These are phyloP conservation scores for Sphaerophoria taeniata DNA, from an alignment of 2,888 invertebrate species.

Conservation along the genomic window DNA sequence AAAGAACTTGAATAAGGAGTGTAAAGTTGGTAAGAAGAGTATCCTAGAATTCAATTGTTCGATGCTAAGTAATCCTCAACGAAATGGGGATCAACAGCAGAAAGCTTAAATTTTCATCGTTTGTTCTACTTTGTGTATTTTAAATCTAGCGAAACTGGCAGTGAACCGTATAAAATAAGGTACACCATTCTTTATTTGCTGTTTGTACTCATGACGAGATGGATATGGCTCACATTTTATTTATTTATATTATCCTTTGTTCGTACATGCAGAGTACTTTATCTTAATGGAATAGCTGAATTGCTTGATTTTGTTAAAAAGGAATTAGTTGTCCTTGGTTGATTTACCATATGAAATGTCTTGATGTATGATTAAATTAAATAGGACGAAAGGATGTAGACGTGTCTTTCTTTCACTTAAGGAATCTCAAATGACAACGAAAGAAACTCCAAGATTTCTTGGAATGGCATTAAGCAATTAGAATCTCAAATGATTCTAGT, in stretches of 20 bases:
- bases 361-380: no score
- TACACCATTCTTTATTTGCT: not conserved
- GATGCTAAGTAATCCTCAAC: slow-evolving; percentile 26
- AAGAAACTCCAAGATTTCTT: no score
- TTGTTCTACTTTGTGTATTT: not conserved
- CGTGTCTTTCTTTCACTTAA: no score
- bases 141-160: not conserved
- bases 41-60: slow-evolving; percentile 25
- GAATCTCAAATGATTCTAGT: no score
- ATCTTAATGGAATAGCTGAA: no score
- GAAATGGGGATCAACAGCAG: slow-evolving; percentile 7
- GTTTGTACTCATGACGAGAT: not conserved
- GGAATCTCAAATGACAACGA: no score
- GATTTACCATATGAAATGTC: no score
- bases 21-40: not conserved
- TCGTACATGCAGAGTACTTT: no score
- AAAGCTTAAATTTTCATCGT: not conserved
- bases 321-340: no score
- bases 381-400: no score
- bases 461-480: no score
- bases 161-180: not conserved
- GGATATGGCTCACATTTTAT: slow-evolving; percentile 6
- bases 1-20: not conserved
- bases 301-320: no score
- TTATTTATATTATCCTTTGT: slow-evolving; percentile 9